Conservation (phyloP, 2,113 vertebrate genomes). For the Gila orcuttii region DNA sequence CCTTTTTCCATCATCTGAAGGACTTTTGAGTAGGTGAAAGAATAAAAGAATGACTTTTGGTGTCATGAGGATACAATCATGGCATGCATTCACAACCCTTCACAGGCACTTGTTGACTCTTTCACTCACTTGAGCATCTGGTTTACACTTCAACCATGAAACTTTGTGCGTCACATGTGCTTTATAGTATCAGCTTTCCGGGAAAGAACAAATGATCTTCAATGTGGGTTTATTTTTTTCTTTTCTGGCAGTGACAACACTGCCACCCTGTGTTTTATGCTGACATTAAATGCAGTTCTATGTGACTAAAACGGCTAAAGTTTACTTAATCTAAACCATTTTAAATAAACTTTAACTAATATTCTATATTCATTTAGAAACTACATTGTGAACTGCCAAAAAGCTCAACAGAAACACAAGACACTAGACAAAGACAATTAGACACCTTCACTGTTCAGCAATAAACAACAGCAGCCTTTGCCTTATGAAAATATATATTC, state of each 20-base stretch:
- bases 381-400: neutral
- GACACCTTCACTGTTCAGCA: neutral
- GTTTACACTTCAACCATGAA: neutral
- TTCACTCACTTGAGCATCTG: conserved; percentile 23
- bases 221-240: neutral
- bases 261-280: conserved; percentile 39
- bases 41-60: neutral
- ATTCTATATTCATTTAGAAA: neutral
- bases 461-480: neutral
- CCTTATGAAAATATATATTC: neutral
- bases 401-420: neutral
- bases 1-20: neutral
- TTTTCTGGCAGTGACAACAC: conserved; percentile 23
- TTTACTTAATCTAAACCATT: neutral
- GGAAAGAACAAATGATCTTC: neutral
- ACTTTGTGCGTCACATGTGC: neutral
- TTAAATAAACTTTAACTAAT: neutral
- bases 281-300: neutral
- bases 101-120: neutral
- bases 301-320: neutral
- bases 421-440: neutral
- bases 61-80: neutral
- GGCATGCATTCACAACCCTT: neutral
- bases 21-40: neutral
- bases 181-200: neutral